Evolutionary conservation across 2,797 vertebrate genomes (phyloP), one percentile per base, ranked within the genome.

Genomic region (Tolypeutes matacus): DNA sequence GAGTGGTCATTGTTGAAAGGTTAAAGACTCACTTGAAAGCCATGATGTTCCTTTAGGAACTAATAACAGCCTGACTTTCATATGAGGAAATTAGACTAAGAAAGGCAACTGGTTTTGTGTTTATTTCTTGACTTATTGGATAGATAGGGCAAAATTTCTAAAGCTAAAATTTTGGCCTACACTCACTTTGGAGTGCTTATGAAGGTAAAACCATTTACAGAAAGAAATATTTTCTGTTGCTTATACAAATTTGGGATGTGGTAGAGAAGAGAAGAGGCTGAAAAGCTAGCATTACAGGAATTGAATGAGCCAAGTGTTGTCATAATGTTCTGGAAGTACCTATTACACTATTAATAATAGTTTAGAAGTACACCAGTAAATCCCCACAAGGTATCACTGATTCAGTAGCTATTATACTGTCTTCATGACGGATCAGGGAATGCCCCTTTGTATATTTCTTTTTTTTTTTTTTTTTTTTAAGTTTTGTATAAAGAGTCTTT

Each of bases 291-390:
- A 60, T 88, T 77, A 89, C 34, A 4, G 95, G 90, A 92, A 73
- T 70, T 39, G 64, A 76, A 39, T 17, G 81, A 92, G 92, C 92
- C 91, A 82, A 93, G 60, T n/a, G 73, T 89, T 95, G 93, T 95
- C 89, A 86, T 53, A 82, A 88, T 90, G 89, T 89, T 86, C 46
- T 95, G 95, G 89, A 97, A 96, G 96, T 89, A 90, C 93, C 85
- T 96, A 86, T 97, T 97, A 95, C 75, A 20, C 82, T 94, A 93
- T 97, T 96, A 97, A 96, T 97, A 96, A 97, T 73, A 97, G 91
- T 87, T 88, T 89, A 80, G 91, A 75, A 67, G 18, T 29, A 20
- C 39, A 78, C 80, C 73, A 60, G 81, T 49, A 81, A 89, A 39
- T 88, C 92, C 92, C 36, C 39, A 56, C 75, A 17, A 27, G 62